Evolutionary conservation across 2,113 vertebrate genomes (phyloP).

Genomic region (Triplophysa tibetana): DNA sequence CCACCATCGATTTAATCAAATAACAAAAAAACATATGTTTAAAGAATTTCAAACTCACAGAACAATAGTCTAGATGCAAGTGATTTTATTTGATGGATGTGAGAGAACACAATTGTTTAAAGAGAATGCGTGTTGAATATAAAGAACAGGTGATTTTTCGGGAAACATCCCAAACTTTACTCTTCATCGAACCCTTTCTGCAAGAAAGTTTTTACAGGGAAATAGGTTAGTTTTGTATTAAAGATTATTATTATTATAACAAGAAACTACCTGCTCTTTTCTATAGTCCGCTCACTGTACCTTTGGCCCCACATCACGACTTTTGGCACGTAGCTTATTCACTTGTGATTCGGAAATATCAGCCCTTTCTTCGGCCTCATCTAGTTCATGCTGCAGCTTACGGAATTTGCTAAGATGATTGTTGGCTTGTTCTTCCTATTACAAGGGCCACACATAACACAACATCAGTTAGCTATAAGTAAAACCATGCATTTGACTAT

Average conservation of each 20-base stretch:
- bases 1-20: background rate
- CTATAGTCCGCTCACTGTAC: slow-evolving; percentile 53
- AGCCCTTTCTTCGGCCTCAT: slow-evolving; percentile 75
- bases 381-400: slow-evolving; percentile 78
- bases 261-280: background rate
- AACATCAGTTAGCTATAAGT: background rate
- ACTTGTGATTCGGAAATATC: slow-evolving; percentile 78
- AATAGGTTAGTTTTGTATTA: background rate
- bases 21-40: background rate
- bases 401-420: slow-evolving; percentile 74
- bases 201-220: slow-evolving; percentile 45
- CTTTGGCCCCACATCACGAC: slow-evolving; percentile 72
- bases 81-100: slow-evolving; percentile 21
- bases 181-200: slow-evolving; percentile 80
- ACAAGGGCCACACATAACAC: background rate
- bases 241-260: background rate
- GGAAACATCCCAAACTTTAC: slow-evolving; percentile 66
- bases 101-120: background rate
- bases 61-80: slow-evolving; percentile 7
- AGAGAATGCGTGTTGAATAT: background rate
- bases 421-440: slow-evolving; percentile 78
- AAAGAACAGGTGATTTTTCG: slow-evolving; percentile 51
- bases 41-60: background rate
- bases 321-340: slow-evolving; percentile 77
- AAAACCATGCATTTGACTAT: background rate